Conservation (phyloP, 2,888 invertebrate species). For the Hesperia comma region DNA sequence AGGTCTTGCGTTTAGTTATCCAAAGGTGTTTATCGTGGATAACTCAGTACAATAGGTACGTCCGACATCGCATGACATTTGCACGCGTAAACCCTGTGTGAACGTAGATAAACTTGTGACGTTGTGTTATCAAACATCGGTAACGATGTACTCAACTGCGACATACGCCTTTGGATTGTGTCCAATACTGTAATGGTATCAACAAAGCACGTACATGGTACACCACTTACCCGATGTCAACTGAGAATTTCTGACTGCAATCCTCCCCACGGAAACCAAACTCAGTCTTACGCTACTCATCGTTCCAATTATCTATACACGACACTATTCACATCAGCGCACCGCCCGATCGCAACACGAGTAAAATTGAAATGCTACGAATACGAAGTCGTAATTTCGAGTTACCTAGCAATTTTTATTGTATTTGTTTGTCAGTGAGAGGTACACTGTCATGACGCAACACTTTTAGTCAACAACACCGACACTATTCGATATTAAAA, state of each 20-base stretch:
- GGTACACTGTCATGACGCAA: conserved; percentile 82
- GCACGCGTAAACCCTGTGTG: conserved; percentile 39
- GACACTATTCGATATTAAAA: conserved; percentile 32
- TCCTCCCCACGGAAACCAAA: conserved; percentile 77
- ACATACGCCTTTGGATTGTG: conserved; percentile 63
- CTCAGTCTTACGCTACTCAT: conserved; percentile 82
- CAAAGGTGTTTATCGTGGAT: background rate
- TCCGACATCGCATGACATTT: conserved; percentile 26
- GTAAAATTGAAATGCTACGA: conserved; percentile 63
- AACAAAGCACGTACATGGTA: conserved; percentile 30
- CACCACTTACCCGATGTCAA: conserved; percentile 72
- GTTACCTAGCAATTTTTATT: conserved; percentile 70
- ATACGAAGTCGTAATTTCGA: conserved; percentile 48
- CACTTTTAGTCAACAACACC: conserved; percentile 80
- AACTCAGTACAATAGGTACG: background rate
- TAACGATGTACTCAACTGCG: conserved; percentile 54
- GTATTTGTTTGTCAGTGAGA: conserved; percentile 83
- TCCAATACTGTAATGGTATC: conserved; percentile 55
- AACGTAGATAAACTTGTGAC: conserved; percentile 47
- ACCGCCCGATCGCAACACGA: conserved; percentile 59
- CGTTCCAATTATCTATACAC: conserved; percentile 53
- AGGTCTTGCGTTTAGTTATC: background rate
- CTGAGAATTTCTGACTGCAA: conserved; percentile 76
- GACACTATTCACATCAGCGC: conserved; percentile 72
- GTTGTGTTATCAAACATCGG: conserved; percentile 75